These are phyloP conservation scores for Sula dactylatra DNA, from an alignment of 2,113 vertebrate genomes.

Conservation along the genomic window DNA sequence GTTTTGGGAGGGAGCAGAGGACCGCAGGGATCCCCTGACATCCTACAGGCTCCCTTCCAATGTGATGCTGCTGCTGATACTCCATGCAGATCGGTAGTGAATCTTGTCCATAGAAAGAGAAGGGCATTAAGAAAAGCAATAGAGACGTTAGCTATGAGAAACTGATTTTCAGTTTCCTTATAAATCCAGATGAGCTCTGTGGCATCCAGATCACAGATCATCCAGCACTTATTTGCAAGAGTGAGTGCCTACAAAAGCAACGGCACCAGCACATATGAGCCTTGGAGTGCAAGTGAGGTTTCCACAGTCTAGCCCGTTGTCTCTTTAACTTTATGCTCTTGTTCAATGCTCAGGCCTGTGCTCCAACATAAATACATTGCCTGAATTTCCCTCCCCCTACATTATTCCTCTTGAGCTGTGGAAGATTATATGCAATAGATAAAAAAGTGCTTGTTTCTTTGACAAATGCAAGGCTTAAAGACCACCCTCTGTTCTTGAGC, in stretches of 20 bases:
- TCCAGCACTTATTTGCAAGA: background rate
- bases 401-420: slow-evolving; percentile 50
- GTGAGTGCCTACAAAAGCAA: background rate
- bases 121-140: background rate
- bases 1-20: background rate
- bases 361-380: slow-evolving; percentile 52
- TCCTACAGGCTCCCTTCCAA: background rate
- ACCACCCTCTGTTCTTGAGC: slow-evolving; percentile 72
- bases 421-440: slow-evolving; percentile 67
- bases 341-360: background rate
- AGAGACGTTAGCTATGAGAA: background rate
- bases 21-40: background rate
- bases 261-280: background rate
- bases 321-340: background rate
- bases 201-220: background rate
- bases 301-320: background rate
- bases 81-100: background rate
- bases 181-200: background rate
- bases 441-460: slow-evolving; percentile 71
- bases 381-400: background rate
- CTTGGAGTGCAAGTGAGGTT: background rate
- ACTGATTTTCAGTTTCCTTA: background rate
- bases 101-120: background rate
- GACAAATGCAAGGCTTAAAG: slow-evolving; percentile 71
- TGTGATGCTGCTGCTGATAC: background rate